These are phyloP conservation scores for Hesperia comma DNA, from an alignment of 2,888 invertebrate genomes.

Conservation along the genomic window DNA sequence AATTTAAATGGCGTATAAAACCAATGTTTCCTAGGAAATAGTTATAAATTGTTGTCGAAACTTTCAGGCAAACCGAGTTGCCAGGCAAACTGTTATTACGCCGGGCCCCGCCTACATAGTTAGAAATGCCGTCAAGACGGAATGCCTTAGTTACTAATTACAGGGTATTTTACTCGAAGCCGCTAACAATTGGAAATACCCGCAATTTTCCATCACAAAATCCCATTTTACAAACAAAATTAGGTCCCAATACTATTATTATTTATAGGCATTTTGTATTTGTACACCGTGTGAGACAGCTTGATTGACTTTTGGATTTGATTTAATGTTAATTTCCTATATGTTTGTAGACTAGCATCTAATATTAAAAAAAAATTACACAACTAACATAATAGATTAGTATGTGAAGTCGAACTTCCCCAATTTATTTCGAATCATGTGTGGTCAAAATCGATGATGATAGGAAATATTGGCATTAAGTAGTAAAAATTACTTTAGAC, in stretches of 20 bases:
- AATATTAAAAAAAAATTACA: too few species aligned
- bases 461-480: too few species aligned
- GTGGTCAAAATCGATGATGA: too few species aligned
- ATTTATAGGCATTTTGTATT: not conserved
- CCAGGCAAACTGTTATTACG: slow-evolving; percentile 22
- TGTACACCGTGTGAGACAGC: not conserved
- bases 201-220: slow-evolving; percentile 11
- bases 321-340: too few species aligned
- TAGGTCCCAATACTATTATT: not conserved
- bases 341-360: too few species aligned
- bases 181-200: slow-evolving; percentile 4
- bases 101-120: slow-evolving; percentile 18
- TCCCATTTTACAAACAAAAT: not conserved
- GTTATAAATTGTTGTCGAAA: slow-evolving; percentile 13
- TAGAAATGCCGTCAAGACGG: slow-evolving; percentile 13
- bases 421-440: too few species aligned
- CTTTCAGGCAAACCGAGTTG: not conserved
- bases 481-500: too few species aligned
- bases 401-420: too few species aligned
- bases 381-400: too few species aligned
- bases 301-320: not conserved
- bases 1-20: not conserved
- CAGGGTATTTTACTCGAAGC: slow-evolving; percentile 8
- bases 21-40: slow-evolving; percentile 5
- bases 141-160: slow-evolving; percentile 17